Conservation (phyloP, 2,797 vertebrate species). For the Monodelphis domestica region DNA sequence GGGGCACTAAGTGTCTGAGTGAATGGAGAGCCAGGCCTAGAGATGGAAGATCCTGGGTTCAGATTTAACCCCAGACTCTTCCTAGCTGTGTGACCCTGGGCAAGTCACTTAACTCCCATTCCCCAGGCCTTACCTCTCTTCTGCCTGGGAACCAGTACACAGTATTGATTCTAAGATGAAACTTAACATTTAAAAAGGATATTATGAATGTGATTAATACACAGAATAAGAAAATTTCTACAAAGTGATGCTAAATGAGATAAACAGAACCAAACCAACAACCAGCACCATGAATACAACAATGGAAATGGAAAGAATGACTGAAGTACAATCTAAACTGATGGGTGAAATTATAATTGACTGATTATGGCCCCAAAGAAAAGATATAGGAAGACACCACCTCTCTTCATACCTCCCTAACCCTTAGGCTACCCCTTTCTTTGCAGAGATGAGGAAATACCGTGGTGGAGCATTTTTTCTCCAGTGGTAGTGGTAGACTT, state of each 20-base stretch:
- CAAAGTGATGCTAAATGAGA: background rate
- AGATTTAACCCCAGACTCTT: too few species aligned
- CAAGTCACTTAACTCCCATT: too few species aligned
- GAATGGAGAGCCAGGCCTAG: too few species aligned
- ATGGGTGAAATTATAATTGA: background rate
- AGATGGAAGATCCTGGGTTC: too few species aligned
- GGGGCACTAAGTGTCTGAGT: too few species aligned
- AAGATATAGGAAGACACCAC: background rate
- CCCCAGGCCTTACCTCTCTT: too few species aligned
- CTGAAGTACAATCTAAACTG: background rate
- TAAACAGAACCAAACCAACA: background rate
- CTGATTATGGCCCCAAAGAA: background rate
- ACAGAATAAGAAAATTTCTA: background rate
- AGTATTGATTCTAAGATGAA: too few species aligned
- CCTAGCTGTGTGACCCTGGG: too few species aligned
- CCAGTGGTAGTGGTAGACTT: background rate
- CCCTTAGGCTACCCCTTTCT: background rate
- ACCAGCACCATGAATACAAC: background rate
- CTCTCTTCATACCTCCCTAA: background rate
- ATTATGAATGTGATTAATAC: background rate
- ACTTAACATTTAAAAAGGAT: too few species aligned
- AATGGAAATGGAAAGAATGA: background rate
- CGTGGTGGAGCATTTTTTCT: background rate
- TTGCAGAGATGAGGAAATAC: background rate
- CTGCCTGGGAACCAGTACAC: too few species aligned